Conservation (phyloP, 2,113 vertebrate genomes). For the Apodemus sylvaticus region DNA sequence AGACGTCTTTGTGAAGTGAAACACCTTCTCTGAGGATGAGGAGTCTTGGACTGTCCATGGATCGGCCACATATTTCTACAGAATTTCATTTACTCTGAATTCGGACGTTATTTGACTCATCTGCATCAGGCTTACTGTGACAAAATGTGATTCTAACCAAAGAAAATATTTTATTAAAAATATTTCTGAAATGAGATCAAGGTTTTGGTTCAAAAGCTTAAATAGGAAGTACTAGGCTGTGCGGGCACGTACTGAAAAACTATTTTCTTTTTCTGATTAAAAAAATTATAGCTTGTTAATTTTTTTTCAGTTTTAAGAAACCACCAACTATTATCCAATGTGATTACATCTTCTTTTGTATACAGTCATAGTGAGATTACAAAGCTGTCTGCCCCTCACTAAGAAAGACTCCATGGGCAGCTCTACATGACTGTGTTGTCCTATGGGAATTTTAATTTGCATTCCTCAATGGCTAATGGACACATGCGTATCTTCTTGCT, state of each 20-base stretch:
- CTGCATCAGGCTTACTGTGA: conserved; percentile 45
- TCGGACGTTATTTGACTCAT: conserved; percentile 49
- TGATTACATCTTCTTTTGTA: neutral
- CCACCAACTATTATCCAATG: neutral
- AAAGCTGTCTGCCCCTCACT: neutral
- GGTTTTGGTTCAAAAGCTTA: conserved; percentile 24
- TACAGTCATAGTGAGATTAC: neutral
- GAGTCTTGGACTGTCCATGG: neutral
- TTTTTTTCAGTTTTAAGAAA: conserved; percentile 48
- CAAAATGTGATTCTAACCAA: conserved; percentile 56
- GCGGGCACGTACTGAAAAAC: conserved; percentile 25
- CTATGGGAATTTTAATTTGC: conserved; percentile 1
- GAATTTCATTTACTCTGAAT: conserved; percentile 40
- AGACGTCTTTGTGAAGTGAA: conserved; percentile 15
- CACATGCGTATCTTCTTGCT: neutral
- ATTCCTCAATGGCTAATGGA: neutral
- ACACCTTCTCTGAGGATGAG: conserved; percentile 4
- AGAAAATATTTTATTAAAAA: conserved; percentile 52
- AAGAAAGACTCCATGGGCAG: too few species aligned
- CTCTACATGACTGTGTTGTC: neutral
- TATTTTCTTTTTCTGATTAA: conserved; percentile 14
- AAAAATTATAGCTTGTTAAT: conserved; percentile 22
- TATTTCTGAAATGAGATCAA: conserved; percentile 64
- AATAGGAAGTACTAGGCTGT: conserved; percentile 7
- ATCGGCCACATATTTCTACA: conserved; percentile 6